Base-by-base conservation (phyloP, 2,888 invertebrate genomes). In the Vesta saturnalis region DNA sequence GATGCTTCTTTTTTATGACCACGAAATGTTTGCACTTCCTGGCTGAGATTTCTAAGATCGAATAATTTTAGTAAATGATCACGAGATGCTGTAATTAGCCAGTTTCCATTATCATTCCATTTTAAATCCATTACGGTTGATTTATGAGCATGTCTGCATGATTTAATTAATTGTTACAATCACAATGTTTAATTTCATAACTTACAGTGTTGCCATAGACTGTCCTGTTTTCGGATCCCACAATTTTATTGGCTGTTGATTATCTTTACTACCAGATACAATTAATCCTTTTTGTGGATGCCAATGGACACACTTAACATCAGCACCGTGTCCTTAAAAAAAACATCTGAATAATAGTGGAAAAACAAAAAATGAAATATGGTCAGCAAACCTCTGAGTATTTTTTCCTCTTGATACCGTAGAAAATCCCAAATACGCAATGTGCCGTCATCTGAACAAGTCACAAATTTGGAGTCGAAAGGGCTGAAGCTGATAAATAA, bases 261-360 rank as follows among this genome's bases (percentile, higher is more conserved):
- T 98, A 84, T 99, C 99, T 86, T 99, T 98, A 83, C 98, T 99
- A 14, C 99, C 99, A 1, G 99, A 99, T 46, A 97, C 96, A 77
- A 99, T 92, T 57, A 99, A 89, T 68, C 95, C 94, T 85, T 99
- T 99, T 78, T 95, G 94, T 0, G 99, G 99, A 87, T 99, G 99
- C 99, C 99, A 99, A 83, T 99, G 98, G 4, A 99, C 97, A 86
- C 99, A 97, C 85, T 98, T 98, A 0, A 99, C 99, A 86, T 99
- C 99, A 21, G 98, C 96, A 77, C 99, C 99, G 83, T 99, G 99
- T 76, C 98, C 94, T 91, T n/a, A 78, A 55, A 74, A 74, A 57
- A 56, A 22, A 14, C 62, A n/a, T 69, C n/a, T 56, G 21, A 49
- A 56, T 63, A 56, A n/a, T n/a, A n/a, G n/a, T 35, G 55, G 4